Conservation (phyloP, 2,888 invertebrate species). For the Parascotia fuliginaria region DNA sequence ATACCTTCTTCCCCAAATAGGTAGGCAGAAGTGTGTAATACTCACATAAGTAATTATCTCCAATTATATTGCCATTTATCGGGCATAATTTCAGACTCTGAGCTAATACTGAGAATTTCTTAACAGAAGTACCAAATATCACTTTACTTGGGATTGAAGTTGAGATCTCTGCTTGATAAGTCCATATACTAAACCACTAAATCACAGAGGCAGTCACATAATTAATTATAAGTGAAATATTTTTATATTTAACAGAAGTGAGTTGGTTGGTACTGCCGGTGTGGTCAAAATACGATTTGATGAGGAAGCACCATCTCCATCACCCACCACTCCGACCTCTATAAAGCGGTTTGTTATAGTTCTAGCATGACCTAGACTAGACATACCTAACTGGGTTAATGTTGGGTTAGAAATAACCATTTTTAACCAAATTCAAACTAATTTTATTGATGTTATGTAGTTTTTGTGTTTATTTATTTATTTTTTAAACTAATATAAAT, state of each 20-base stretch:
- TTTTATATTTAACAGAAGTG: slow-evolving; percentile 84
- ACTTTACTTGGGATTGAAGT: no score
- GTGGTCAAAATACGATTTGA: slow-evolving; percentile 86
- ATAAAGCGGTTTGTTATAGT: slow-evolving; percentile 82
- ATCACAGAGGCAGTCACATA: no score
- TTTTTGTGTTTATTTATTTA: slow-evolving; percentile 23
- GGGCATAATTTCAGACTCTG: no score
- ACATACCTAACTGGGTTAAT: slow-evolving; percentile 75
- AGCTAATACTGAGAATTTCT: no score
- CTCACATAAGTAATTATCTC: no score
- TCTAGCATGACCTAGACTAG: slow-evolving; percentile 72
- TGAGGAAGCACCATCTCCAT: slow-evolving; percentile 80
- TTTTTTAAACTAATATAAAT: slow-evolving; percentile 19
- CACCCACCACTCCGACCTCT: slow-evolving; percentile 83
- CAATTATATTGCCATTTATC: no score
- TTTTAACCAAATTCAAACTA: slow-evolving; percentile 20
- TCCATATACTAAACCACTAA: no score
- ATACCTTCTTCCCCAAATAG: no score
- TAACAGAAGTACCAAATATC: no score
- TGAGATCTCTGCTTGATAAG: no score
- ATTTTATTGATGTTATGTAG: slow-evolving; percentile 23
- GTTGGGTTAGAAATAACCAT: slow-evolving; percentile 35
- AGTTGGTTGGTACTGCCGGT: slow-evolving; percentile 87
- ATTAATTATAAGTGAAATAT: slow-evolving; percentile 16
- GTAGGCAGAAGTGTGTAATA: no score